Conservation (phyloP, 2,797 vertebrate genomes). For the Gallinago nigripennis region DNA sequence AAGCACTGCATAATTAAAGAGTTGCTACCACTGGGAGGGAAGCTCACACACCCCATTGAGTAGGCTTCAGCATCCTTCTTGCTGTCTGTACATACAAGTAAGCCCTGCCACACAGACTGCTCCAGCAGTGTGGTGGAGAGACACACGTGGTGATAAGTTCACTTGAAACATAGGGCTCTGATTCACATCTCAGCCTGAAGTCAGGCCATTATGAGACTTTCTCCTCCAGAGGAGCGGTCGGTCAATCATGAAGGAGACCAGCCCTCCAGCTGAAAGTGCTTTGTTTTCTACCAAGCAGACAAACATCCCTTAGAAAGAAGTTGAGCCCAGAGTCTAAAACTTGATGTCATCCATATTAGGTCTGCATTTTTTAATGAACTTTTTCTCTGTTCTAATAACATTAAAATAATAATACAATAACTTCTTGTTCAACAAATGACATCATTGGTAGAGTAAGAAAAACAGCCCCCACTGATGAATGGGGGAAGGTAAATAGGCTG, state of each 20-base stretch:
- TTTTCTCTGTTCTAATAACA: neutral
- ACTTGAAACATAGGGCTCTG: neutral
- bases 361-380: neutral
- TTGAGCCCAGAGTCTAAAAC: neutral
- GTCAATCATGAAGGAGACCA: neutral
- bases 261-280: neutral
- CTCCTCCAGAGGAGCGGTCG: neutral
- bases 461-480: neutral
- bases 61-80: neutral
- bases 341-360: neutral
- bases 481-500: constrained; percentile 23
- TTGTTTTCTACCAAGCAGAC: neutral
- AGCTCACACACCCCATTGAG: neutral
- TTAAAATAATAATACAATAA: neutral
- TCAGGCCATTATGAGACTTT: neutral
- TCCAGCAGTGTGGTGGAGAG: neutral
- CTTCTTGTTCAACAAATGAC: neutral
- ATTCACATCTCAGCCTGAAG: neutral
- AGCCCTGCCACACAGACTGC: accelerated
- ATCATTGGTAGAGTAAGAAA: neutral
- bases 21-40: neutral
- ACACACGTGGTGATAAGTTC: accelerated
- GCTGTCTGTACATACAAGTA: neutral
- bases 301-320: neutral
- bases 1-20: neutral